phyloP scores from a whole-genome alignment of 1,140 invertebrate genomes.

The Coptotermes formosanus region DNA sequence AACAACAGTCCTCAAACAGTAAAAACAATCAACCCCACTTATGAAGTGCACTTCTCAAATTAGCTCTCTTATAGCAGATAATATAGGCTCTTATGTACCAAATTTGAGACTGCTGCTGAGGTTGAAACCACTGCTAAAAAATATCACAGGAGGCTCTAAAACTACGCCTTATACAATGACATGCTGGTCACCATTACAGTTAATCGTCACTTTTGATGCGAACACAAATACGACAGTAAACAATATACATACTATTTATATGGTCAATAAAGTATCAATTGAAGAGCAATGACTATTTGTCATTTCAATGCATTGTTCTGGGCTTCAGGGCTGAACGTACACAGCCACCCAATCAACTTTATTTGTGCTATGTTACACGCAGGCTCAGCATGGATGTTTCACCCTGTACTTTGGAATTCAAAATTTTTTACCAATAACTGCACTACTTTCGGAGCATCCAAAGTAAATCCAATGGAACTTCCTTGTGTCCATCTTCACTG shows the following conservation, averaged over 20 bases:
- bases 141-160: conserved; percentile 12
- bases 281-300: neutral
- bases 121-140: neutral
- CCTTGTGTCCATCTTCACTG: too few relatives aligned
- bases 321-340: neutral
- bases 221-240: neutral
- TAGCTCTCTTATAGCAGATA: neutral
- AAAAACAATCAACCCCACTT: neutral
- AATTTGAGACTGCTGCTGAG: neutral
- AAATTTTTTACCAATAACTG: too few relatives aligned
- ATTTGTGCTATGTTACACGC: neutral
- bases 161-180: neutral
- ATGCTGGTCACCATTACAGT: neutral
- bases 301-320: neutral
- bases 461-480: too few relatives aligned
- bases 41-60: neutral
- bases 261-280: neutral
- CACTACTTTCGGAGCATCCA: too few relatives aligned
- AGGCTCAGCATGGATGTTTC: neutral
- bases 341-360: neutral
- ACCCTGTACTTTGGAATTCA: neutral
- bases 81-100: neutral
- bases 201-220: neutral
- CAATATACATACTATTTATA: neutral
- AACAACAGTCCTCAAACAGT: neutral